Evolutionary conservation across 2,888 invertebrate species (phyloP).

Genomic region (Odontothrips loti): DNA sequence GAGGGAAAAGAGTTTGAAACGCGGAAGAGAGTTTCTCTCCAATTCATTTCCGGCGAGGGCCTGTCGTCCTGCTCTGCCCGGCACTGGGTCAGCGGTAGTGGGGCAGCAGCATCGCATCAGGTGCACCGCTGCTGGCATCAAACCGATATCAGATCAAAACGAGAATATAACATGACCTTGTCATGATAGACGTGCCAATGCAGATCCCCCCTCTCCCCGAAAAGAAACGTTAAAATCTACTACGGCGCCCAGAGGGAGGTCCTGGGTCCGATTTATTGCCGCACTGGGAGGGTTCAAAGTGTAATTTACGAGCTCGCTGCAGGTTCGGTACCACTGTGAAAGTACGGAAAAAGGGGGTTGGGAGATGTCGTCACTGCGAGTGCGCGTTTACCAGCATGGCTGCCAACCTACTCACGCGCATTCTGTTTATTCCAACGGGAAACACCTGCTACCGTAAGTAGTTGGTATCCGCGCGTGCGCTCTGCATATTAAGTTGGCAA

Average conservation of each 20-base stretch:
- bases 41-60: background rate
- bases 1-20: background rate
- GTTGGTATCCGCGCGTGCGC: too few relatives aligned
- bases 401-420: background rate
- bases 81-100: background rate
- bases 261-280: background rate
- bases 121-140: too few relatives aligned
- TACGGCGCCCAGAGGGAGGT: too few relatives aligned
- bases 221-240: too few relatives aligned
- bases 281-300: background rate
- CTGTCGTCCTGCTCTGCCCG: background rate
- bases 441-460: conserved; percentile 3
- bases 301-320: background rate
- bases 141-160: too few relatives aligned
- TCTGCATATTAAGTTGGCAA: background rate
- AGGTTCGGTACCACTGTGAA: background rate
- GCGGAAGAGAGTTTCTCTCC: background rate
- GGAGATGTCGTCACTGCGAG: background rate
- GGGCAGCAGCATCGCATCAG: background rate
- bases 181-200: too few relatives aligned
- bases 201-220: too few relatives aligned
- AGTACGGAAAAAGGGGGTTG: background rate
- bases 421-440: background rate
- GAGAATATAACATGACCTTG: too few relatives aligned
- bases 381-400: background rate